A percentile compares a stretch with the other conserved stretches of the same genome.
Evolutionary conservation across 2,888 invertebrate species (phyloP).

Genomic region (Cryptus viduatorius): DNA sequence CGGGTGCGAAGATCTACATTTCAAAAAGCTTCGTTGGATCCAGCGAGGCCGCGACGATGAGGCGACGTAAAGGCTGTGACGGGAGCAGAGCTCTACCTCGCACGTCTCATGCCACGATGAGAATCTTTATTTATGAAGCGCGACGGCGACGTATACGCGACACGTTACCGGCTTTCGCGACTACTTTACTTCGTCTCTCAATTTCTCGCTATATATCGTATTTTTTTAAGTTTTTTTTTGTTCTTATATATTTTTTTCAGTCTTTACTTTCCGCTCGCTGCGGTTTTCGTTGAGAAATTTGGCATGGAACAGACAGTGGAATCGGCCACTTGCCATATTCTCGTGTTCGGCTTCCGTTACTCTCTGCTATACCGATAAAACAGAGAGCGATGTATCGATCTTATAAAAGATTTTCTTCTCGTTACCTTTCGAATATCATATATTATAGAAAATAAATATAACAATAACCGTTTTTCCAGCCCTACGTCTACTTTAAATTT

Average conservation of each 20-base stretch:
- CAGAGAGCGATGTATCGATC: neutral
- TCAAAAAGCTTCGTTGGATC: constrained; percentile 76
- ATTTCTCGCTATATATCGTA: constrained; percentile 41
- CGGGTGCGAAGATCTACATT: constrained; percentile 73
- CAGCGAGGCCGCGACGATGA: constrained; percentile 58
- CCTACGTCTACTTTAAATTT: no score
- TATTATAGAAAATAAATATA: no score
- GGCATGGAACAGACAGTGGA: neutral
- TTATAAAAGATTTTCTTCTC: neutral
- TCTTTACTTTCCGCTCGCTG: constrained; percentile 27
- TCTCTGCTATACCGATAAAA: neutral
- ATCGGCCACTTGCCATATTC: neutral
- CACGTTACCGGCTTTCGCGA: constrained; percentile 71
- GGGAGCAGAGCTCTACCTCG: constrained; percentile 48
- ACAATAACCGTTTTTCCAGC: no score
- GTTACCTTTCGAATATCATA: no score
- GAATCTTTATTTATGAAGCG: constrained; percentile 80
- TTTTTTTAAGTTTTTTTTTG: neutral
- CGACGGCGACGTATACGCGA: constrained; percentile 66
- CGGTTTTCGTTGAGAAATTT: neutral
- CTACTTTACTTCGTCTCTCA: constrained; percentile 62
- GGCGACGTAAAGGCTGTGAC: constrained; percentile 54
- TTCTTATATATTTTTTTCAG: neutral
- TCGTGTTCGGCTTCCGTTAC: neutral
- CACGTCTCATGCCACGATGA: constrained; percentile 64